Base-by-base conservation (phyloP, 2,113 vertebrate species). In the Centropus bengalensis region DNA sequence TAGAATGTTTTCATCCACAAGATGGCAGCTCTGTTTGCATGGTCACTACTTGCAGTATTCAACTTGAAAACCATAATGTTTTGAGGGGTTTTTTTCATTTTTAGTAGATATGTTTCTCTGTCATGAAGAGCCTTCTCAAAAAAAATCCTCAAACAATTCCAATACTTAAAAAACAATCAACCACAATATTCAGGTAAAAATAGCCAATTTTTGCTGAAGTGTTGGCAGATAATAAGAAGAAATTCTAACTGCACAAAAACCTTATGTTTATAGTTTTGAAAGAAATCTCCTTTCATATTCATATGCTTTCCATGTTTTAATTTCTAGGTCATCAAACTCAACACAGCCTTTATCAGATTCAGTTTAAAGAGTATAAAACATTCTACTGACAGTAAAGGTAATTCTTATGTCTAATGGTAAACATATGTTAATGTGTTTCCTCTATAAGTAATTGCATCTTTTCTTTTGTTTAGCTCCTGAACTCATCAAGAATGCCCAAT, bases 11-110 rank as follows among this genome's bases (percentile, higher is more conserved):
- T 91, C 89, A 94, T 93, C 92, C 96, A 97, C 94, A 97, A 97
- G 96, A 94, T 96, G 96, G 96, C 95, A 97, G 83, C 88, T 97
- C 83, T 91, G 75, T 58, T 93, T 96, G 36, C 40, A 56, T 70
- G 73, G 81, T 71, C 80, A 60, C 28, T 52, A 55, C 36, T 38
- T 74, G 16, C 5, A 81, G 36, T 83, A 68, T 63, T 70, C 33
- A 68, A 54, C 56, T 17, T 64, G 18, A 82, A 91, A 89, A 27
- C 56, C 14, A 7, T 52, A 86, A 4, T 9, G 26, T 52, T 44
- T 70, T 36, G 36, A 36, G 80, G 52, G 14, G 32, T 51, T 44
- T 75, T 83, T 58, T 17, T 1, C 40, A 33, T 83, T 91, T 63
- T 55, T 8, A 63, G 3, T 10, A 67, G 13, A 30, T 26, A 42